Evolutionary conservation across 2,888 invertebrate species (phyloP), one percentile per base, ranked within the genome.

Genomic region (Tipula unca): DNA sequence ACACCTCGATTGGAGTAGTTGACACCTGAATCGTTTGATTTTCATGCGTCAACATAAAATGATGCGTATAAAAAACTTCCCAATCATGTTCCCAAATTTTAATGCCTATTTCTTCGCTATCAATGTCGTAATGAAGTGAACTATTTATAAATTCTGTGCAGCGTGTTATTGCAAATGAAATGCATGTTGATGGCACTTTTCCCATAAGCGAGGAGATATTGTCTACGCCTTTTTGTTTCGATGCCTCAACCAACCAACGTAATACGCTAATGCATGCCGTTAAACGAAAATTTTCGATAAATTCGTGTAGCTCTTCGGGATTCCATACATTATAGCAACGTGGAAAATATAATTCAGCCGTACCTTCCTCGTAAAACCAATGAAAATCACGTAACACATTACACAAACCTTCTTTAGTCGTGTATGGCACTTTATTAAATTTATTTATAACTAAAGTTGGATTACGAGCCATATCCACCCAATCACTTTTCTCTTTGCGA

Each of bases 401-500:
- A 87, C 96, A 96, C 39, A 97, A 90, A 1, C 97, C 97, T 90
- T 97, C 97, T 93, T 98, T 98, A 0, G 98, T 97, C 0, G 98
- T 98, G 89, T 98, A 98, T 85, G 95, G 93, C 0, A 97, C 96
- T 88, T 96, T 93, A 87, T 95, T 95, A 90, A 96, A 98, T 88
- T 98, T 95, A 90, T 94, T 95, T 88, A 95, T 94, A 86, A 95
- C 92, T 89, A 95, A 95, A 82, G 94, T 93, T 86, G 93, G 93
- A 88, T 91, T 91, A 86, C 89, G 90, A 4, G 90, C 89, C 87
- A 90, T 89, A 87, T 91, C 91, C 17, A 90, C 89, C 87, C 90
- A 90, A 86, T 91, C 91, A 86, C 89, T 89, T 90, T 94, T 95
- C 87, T 97, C 97, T 86, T 96, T 94, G 87, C 96, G 94, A 86